Base-by-base conservation (phyloP, 2,797 vertebrate genomes). In the Alfaro cultratus region DNA sequence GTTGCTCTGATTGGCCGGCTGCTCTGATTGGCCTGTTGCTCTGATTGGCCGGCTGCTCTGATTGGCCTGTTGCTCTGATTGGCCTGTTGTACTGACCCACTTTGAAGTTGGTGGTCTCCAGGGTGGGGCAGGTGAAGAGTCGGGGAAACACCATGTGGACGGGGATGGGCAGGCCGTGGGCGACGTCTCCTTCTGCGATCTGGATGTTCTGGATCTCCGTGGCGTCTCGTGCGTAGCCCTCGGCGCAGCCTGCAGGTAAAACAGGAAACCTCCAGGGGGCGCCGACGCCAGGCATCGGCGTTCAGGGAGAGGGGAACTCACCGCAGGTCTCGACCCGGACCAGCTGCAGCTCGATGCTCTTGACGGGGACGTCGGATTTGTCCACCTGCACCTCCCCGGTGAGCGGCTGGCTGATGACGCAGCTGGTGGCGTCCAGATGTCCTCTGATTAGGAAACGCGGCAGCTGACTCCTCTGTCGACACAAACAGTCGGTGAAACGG, bases 61-160 rank as follows among this genome's bases (percentile, higher is more conserved):
- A 45, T 4, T 47, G 46, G 46, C 46, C 46, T 8, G 8, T 1
- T 41, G 41, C 41, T 11, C 41, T 43, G 41, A 43, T 10, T 43
- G 10, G 9, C 15, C 6, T 47, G 4, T 1, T 77, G 15, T 6
- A 88, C 98, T 96, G 87, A 99, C 99, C 98, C 1, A 99, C 97
- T 99, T 99, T 99, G 92, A 99, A 99, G 95, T 99, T 99, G 83
- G 98, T 99, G 5, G 99, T 99, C 92, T 99, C 97, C 85, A 99
- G 92, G 0, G 97, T 99, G 3, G 98, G 97, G 90, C 97, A 98
- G 85, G 98, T 99, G 95, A 99, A 99, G 5, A 99, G 94, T 49
- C 98, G 85, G 74, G 99, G 98, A 74, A 99, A 99, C 29, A 99
- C 96, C 98, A 99, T 99, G 95, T 99, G 95, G 76, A 99, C 96